Percentiles rank a stretch among this genome's conserved stretches.
Conservation (phyloP, 2,113 vertebrate species). For the Chionomys nivalis region DNA sequence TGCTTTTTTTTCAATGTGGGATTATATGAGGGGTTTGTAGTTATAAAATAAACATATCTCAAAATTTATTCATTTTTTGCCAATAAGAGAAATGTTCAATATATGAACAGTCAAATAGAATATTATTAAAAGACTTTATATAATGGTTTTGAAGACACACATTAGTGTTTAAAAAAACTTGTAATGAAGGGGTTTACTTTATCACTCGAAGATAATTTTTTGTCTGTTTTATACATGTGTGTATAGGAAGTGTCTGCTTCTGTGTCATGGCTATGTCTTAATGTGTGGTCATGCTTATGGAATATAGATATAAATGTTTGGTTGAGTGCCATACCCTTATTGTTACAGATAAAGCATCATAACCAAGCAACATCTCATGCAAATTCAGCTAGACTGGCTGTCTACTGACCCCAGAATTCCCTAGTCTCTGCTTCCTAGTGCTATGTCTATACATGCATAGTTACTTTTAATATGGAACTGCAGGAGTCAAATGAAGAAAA, state of each 20-base stretch:
- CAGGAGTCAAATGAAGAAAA: background rate
- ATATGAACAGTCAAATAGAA: background rate
- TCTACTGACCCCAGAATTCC: background rate
- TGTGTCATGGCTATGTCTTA: background rate
- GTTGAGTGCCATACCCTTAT: background rate
- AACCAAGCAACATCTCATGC: background rate
- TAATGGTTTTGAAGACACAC: background rate
- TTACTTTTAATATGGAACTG: background rate
- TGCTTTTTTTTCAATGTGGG: background rate
- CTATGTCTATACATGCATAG: background rate
- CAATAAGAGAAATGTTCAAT: background rate
- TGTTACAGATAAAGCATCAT: background rate
- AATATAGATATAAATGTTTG: background rate
- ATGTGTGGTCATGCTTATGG: background rate
- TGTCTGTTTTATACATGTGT: background rate
- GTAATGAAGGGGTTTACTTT: background rate
- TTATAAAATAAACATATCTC: background rate
- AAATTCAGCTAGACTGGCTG: background rate
- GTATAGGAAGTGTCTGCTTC: background rate
- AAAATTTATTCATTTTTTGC: background rate
- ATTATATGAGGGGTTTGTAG: background rate
- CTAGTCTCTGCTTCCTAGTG: background rate
- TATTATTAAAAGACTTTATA: background rate
- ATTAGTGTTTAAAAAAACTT: background rate
- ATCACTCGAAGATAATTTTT: background rate